A percentile compares a stretch with the other conserved stretches of the same genome.
Conservation (phyloP, 2,113 vertebrate species). For the Prunella himalayana region DNA sequence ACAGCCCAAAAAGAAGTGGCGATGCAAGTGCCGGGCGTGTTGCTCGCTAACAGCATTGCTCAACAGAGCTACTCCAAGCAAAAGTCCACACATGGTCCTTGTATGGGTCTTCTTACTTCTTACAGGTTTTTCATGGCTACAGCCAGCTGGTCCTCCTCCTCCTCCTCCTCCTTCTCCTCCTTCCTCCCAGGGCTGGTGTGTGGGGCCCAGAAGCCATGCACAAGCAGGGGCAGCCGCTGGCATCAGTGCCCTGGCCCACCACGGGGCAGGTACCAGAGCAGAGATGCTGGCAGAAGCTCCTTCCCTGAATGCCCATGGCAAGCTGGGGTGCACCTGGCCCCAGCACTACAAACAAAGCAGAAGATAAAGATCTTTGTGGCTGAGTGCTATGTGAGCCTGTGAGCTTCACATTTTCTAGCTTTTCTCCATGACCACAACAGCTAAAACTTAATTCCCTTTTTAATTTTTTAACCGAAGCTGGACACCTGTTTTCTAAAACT, state of each 20-base stretch:
- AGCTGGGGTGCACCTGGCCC: not conserved
- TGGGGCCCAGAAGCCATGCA: fast-evolving
- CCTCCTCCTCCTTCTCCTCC: not conserved
- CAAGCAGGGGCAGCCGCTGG: not conserved
- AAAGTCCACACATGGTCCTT: not conserved
- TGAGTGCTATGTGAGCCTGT: not conserved
- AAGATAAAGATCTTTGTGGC: not conserved
- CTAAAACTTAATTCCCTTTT: not conserved
- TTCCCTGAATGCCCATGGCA: not conserved
- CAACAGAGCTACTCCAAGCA: not conserved
- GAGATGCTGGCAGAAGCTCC: not conserved
- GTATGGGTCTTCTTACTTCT: not conserved
- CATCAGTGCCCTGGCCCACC: fast-evolving
- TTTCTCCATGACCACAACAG: not conserved
- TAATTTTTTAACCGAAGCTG: not conserved
- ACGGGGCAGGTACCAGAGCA: not conserved
- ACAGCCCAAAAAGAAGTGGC: not conserved
- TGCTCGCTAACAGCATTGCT: not conserved
- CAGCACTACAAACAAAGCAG: not conserved
- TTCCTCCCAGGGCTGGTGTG: not conserved
- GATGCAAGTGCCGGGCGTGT: fast-evolving
- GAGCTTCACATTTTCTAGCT: not conserved
- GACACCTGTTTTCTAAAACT: not conserved
- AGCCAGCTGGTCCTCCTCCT: not conserved
- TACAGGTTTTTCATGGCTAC: fast-evolving